A percentile compares a stretch with the other conserved stretches of the same genome.
These are phyloP conservation scores for Peromyscus californicus DNA, from an alignment of 2,113 vertebrate genomes.

Conservation along the genomic window DNA sequence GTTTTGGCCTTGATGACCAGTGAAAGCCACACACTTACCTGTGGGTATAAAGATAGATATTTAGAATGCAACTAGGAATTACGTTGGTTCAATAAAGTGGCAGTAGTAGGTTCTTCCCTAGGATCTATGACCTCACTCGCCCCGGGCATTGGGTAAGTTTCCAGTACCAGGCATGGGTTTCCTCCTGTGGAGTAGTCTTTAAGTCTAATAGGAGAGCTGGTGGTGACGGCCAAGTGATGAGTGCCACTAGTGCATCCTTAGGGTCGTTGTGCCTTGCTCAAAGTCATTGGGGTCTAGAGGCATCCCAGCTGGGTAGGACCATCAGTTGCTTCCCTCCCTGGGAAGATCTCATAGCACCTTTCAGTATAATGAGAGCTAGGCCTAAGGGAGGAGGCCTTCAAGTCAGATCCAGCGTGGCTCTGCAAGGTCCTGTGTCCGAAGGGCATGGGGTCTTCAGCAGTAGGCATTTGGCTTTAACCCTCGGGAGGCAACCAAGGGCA, in stretches of 20 bases:
- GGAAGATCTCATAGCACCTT: not conserved
- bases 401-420: not conserved
- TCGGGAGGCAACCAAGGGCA: not conserved
- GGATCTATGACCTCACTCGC: not conserved
- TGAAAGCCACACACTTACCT: not conserved
- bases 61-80: not conserved
- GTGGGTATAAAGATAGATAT: not conserved
- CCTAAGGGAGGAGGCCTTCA: not conserved
- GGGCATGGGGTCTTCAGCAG: not conserved
- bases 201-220: not conserved
- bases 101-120: not conserved
- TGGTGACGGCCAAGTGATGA: not conserved
- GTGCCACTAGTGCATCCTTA: not conserved
- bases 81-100: not conserved
- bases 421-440: not conserved
- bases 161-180: not conserved
- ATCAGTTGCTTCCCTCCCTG: not conserved
- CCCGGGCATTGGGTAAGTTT: not conserved
- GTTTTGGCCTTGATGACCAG: not conserved
- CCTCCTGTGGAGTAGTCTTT: not conserved
- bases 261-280: not conserved
- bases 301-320: not conserved
- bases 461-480: not conserved
- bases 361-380: not conserved
- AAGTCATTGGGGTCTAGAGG: not conserved